Evolutionary conservation across 2,888 invertebrate species (phyloP), one percentile per base, ranked within the genome.

Genomic region (Apamea anceps): DNA sequence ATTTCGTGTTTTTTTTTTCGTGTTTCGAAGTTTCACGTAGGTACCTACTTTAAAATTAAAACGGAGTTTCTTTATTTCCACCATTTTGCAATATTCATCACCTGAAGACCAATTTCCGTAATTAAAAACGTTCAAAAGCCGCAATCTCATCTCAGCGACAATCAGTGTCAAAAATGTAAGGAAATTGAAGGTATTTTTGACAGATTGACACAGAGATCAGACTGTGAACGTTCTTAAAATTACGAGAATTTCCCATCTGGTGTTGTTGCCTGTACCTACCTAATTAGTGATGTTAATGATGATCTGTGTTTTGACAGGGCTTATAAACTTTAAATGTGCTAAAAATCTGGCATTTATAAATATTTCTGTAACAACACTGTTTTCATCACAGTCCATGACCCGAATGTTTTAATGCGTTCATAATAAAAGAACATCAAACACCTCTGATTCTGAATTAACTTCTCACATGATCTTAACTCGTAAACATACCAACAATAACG

Each of bases 311-410:
- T 60, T 12, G n/a, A 37, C 28, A 62, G 25, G 25, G n/a, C 42
- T 62, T 51, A 42, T 42, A 78, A 73, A 42, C 3, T 37, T 15
- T 18, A 60, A 51, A 25, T 15, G 32, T 60, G 28, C 0, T 51
- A 51, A 72, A 67, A 37, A 79, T 71, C 32, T 63, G 15, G 13
- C 8, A 42, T 85, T 77, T 78, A 74, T 0, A 79, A 81, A 79
- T 75, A 85, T 79, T 54, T 77, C 66, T 63, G 68, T 77, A 81
- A 85, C 65, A 67, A 77, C 63, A 71, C 72, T 71, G 80, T 83
- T 77, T 77, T 81, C 80, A 77, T 82, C 87, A 85, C 28, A 82
- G 83, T 63, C 87, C 89, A 42, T 89, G 89, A 89, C 89, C 89
- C 66, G 78, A 88, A 82, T 88, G 72, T 81, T 82, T 86, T 86